A percentile compares a stretch with the other conserved stretches of the same genome.
Evolutionary conservation across 2,888 invertebrate species (phyloP).

Genomic region (Megalurothrips usitatus): DNA sequence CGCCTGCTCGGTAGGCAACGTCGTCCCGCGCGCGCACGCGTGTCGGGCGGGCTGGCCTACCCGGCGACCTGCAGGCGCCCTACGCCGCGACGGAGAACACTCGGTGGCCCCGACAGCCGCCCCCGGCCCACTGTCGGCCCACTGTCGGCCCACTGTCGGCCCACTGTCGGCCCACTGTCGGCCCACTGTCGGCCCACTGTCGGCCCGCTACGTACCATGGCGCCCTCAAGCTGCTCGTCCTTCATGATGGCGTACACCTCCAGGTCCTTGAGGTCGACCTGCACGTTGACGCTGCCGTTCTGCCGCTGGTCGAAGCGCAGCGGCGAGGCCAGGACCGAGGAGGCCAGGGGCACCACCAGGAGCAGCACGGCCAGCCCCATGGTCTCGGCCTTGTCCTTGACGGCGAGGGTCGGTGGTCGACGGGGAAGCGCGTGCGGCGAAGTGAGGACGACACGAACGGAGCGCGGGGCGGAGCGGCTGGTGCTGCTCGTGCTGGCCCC

Average conservation of each 20-base stretch:
- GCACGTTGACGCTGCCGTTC: slow-evolving; percentile 72
- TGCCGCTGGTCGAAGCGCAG: slow-evolving; percentile 64
- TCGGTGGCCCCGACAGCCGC: too few species aligned
- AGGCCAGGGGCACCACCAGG: not conserved
- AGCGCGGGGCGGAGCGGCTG: not conserved
- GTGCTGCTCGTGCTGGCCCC: not conserved
- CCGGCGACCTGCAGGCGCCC: too few species aligned
- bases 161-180: too few species aligned
- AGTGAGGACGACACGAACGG: not conserved
- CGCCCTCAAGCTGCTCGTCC: slow-evolving; percentile 41
- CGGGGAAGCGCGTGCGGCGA: not conserved
- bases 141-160: too few species aligned
- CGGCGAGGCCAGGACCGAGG: slow-evolving; percentile 34
- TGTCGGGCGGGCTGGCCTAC: too few species aligned
- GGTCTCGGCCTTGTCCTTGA: not conserved
- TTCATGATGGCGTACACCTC: slow-evolving; percentile 65
- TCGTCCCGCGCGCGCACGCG: too few species aligned
- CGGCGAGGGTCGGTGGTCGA: not conserved
- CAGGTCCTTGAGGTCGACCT: slow-evolving; percentile 72
- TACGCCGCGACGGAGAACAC: too few species aligned
- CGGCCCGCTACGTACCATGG: not conserved
- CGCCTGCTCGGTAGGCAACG: too few species aligned
- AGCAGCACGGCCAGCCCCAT: not conserved
- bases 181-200: too few species aligned
- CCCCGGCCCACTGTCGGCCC: too few species aligned